phyloP scores from a whole-genome alignment of 2,113 vertebrate species.

The Pelmatolapia mariae region DNA sequence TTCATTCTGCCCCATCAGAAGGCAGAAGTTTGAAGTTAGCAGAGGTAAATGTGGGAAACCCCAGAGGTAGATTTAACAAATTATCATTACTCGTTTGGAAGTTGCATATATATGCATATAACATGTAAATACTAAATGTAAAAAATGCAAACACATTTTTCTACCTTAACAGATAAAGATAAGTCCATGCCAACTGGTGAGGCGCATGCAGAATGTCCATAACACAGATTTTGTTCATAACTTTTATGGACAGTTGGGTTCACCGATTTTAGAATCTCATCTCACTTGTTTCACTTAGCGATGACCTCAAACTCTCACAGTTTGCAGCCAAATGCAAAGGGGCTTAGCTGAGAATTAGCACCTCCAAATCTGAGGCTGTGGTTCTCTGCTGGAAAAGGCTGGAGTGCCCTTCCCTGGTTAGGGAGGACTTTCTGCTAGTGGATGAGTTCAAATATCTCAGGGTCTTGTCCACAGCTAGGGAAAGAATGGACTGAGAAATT shows the following conservation, averaged over 20 bases:
- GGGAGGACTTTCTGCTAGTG: background rate
- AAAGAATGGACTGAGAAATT: fast-evolving
- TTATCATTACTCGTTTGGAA: background rate
- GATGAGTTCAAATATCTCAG: fast-evolving
- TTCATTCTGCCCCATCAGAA: background rate
- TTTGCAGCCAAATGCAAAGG: background rate
- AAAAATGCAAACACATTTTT: background rate
- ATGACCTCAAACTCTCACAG: background rate
- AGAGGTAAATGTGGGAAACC: background rate
- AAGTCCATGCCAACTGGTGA: background rate
- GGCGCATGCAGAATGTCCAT: background rate
- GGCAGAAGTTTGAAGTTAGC: fast-evolving
- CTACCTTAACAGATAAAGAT: background rate
- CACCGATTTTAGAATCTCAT: background rate
- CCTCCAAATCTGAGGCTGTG: background rate
- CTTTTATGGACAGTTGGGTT: background rate
- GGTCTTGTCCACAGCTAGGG: background rate
- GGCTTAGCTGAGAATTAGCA: fast-evolving
- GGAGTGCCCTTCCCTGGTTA: background rate
- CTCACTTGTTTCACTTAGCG: fast-evolving
- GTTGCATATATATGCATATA: background rate
- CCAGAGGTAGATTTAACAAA: background rate
- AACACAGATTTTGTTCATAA: background rate
- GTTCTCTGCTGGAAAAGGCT: background rate
- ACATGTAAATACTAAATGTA: background rate